These are phyloP conservation scores for Pristis pectinata DNA, from an alignment of 2,797 vertebrate genomes.

Conservation along the genomic window DNA sequence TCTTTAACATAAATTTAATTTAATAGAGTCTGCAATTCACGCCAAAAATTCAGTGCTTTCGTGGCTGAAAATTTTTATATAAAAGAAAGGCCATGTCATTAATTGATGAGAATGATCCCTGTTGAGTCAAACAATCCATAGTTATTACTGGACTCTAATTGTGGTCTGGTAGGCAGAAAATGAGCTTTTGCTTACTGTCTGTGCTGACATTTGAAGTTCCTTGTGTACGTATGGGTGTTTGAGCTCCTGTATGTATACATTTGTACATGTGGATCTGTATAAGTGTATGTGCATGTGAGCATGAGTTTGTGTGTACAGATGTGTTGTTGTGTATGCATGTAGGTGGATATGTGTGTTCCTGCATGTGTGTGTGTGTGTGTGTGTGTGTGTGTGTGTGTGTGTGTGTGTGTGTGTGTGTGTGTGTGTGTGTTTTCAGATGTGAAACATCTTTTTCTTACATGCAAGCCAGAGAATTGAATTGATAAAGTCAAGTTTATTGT, in stretches of 20 bases:
- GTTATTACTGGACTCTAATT: neutral
- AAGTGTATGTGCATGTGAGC: neutral
- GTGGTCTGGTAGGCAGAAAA: neutral
- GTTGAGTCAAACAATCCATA: neutral
- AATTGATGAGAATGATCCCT: constrained; percentile 2
- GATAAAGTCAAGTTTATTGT: no score
- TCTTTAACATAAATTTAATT: constrained; percentile 2
- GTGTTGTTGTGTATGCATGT: no score
- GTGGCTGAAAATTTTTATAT: neutral
- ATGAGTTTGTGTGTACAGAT: no score
- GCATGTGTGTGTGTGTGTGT: neutral
- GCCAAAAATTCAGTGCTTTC: neutral
- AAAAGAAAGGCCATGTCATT: neutral
- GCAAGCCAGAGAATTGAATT: no score
- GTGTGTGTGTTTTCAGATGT: no score
- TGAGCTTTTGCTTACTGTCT: neutral
- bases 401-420: neutral
- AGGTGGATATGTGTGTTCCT: neutral
- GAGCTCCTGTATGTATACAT: neutral
- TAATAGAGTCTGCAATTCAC: neutral
- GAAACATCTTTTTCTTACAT: no score
- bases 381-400: neutral
- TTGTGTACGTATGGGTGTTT: neutral
- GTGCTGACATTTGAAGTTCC: neutral
- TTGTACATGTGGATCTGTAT: neutral